Percentiles rank a stretch among this genome's conserved stretches.
Conservation (phyloP, 2,888 invertebrate species). For the Caenorhabditis sp. region DNA sequence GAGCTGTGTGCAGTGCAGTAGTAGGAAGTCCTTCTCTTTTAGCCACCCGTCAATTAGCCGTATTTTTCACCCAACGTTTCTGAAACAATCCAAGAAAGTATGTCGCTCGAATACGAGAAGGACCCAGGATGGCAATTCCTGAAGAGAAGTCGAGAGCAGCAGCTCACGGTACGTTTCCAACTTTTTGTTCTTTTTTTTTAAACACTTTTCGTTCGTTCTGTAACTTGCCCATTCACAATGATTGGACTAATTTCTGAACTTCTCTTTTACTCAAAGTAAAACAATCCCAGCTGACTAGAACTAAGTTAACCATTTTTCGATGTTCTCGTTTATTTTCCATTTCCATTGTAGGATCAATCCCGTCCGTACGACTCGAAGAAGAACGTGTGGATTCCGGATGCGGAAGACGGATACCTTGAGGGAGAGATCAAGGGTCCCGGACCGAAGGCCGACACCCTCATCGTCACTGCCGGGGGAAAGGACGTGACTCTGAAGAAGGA, state of each 20-base stretch:
- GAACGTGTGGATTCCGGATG: constrained; percentile 98
- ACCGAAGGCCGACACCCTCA: constrained; percentile 93
- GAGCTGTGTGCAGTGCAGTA: constrained; percentile 53
- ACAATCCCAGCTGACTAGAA: too few species aligned
- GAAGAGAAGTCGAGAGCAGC: constrained; percentile 73
- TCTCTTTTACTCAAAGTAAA: neutral
- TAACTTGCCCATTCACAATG: too few species aligned
- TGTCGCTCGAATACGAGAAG: constrained; percentile 73
- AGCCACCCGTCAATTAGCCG: constrained; percentile 12
- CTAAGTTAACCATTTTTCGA: too few species aligned
- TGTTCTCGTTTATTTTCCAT: neutral
- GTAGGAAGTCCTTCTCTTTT: constrained; percentile 34
- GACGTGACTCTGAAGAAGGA: constrained; percentile 91
- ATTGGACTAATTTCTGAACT: neutral
- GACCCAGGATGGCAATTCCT: constrained; percentile 79
- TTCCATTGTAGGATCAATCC: constrained; percentile 87
- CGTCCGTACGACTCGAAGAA: constrained; percentile 99
- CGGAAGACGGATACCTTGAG: constrained; percentile 96
- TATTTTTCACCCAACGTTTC: neutral
- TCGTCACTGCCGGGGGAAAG: constrained; percentile 87
- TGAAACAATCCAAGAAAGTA: constrained; percentile 32
- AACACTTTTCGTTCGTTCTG: neutral
- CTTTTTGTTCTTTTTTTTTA: constrained; percentile 14
- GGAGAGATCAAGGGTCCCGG: constrained; percentile 95
- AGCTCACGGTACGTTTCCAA: constrained; percentile 66